These are phyloP conservation scores for Propithecus perrieri DNA, from an alignment of 2,797 vertebrate genomes.

Conservation along the genomic window DNA sequence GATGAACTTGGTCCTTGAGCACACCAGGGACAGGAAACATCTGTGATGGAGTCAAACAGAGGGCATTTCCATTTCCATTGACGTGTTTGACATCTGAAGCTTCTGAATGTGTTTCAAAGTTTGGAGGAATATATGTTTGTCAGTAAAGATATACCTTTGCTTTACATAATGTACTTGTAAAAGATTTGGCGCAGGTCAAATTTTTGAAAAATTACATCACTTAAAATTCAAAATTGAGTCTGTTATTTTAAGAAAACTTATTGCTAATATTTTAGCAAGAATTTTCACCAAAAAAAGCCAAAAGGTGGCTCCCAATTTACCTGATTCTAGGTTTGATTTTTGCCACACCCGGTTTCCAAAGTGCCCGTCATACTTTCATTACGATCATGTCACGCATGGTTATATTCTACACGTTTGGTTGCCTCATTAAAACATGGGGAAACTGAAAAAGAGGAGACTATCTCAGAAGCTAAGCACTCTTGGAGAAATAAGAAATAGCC, in stretches of 20 bases:
- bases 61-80: neutral
- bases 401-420: neutral
- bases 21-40: neutral
- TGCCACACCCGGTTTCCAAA: neutral
- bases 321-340: slow-evolving; percentile 18
- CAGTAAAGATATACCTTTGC: neutral
- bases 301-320: neutral
- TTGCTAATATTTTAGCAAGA: neutral
- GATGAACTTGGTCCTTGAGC: neutral
- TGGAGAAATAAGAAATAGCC: neutral
- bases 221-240: neutral
- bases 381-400: neutral
- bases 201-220: neutral
- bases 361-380: too few relatives aligned
- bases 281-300: neutral
- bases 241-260: neutral
- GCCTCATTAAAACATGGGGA: neutral
- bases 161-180: neutral
- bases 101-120: neutral
- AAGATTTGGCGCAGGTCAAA: neutral
- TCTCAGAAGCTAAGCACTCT: neutral
- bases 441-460: neutral
- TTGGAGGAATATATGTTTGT: neutral
- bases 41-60: neutral
- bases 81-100: neutral